Percentiles rank a stretch among this genome's conserved stretches.
Conservation (phyloP, 2,888 invertebrate genomes). For the Adelognathus sp. region DNA sequence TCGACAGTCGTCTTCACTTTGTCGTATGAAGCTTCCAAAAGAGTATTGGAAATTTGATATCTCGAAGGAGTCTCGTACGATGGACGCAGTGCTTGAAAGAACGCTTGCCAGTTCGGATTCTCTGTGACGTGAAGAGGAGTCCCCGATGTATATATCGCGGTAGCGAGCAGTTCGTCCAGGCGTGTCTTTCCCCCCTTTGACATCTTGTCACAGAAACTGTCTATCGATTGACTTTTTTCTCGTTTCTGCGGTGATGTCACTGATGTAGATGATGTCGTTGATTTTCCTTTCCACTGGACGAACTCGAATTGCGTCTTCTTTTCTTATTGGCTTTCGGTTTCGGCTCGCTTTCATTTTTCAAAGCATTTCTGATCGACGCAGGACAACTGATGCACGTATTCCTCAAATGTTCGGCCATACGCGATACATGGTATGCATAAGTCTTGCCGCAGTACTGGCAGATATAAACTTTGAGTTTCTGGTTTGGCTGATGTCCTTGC, state of each 20-base stretch:
- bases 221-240: background rate
- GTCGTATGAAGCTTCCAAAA: background rate
- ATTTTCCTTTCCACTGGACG: too few species aligned
- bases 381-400: background rate
- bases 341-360: slow-evolving; percentile 2
- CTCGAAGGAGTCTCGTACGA: background rate
- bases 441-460: background rate
- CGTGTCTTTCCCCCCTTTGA: background rate
- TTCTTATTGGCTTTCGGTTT: too few species aligned
- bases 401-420: background rate
- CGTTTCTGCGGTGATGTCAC: background rate
- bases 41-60: background rate
- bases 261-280: background rate
- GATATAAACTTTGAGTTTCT: background rate
- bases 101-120: background rate
- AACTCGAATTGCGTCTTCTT: too few species aligned
- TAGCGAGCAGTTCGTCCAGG: background rate
- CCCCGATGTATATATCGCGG: background rate
- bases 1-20: background rate
- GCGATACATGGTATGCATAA: background rate
- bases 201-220: background rate
- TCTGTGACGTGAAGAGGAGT: background rate
- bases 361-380: background rate
- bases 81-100: background rate
- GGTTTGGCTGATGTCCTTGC: background rate